These are phyloP conservation scores for Macrotus californicus DNA, from an alignment of 2,113 vertebrate genomes.

Conservation along the genomic window DNA sequence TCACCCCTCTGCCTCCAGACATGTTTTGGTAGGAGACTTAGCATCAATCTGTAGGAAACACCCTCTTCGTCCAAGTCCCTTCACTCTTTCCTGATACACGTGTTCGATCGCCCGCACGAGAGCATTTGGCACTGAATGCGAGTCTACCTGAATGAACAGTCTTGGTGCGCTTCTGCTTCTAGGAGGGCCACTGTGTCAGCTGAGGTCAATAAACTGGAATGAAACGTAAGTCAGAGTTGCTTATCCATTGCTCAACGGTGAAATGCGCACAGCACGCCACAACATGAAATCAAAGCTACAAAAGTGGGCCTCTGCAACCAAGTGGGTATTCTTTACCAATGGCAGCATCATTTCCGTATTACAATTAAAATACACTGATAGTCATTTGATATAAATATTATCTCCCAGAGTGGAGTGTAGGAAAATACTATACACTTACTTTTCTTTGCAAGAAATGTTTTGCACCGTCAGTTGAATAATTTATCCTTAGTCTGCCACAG, in stretches of 20 bases:
- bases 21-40: conserved; percentile 56
- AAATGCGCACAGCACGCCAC: conserved; percentile 50
- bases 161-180: conserved; percentile 53
- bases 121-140: conserved; percentile 56
- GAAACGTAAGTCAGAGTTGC: conserved; percentile 56
- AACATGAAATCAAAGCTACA: conserved; percentile 54
- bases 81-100: conserved; percentile 20
- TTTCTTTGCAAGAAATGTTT: conserved; percentile 79
- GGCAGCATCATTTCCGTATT: conserved; percentile 62
- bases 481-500: conserved; percentile 80
- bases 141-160: conserved; percentile 63
- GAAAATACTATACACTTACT: conserved; percentile 82
- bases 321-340: conserved; percentile 64
- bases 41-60: conserved; percentile 34
- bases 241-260: conserved; percentile 49
- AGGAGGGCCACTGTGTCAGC: conserved; percentile 67
- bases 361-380: conserved; percentile 69
- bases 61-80: conserved; percentile 38
- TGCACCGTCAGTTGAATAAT: conserved; percentile 74
- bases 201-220: conserved; percentile 68
- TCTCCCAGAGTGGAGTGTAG: conserved; percentile 81
- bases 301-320: conserved; percentile 71
- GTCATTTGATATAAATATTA: conserved; percentile 79
- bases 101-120: conserved; percentile 34
- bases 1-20: conserved; percentile 28